Evolutionary conservation across 2,888 invertebrate genomes (phyloP).

Genomic region (Lysandra coridon): DNA sequence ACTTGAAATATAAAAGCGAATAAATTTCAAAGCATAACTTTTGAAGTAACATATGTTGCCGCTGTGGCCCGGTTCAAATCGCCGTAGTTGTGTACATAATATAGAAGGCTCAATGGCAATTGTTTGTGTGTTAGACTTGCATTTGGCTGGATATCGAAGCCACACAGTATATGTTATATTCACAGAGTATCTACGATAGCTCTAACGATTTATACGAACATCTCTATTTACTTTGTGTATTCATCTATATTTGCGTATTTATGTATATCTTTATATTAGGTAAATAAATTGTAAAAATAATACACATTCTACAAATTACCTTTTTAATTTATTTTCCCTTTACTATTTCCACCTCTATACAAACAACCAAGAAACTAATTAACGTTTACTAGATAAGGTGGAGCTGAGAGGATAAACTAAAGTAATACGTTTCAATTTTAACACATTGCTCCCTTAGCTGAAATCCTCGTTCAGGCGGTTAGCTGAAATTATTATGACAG

Average conservation of each 20-base stretch:
- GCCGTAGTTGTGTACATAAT: not conserved
- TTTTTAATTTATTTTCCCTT: not conserved
- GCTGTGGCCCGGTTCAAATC: constrained; percentile 5
- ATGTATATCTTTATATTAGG: not conserved
- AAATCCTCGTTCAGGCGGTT: constrained; percentile 1
- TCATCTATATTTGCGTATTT: not conserved
- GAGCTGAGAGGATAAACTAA: constrained; percentile 22
- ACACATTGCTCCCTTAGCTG: constrained; percentile 27
- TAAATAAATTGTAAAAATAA: not conserved
- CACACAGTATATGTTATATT: not conserved
- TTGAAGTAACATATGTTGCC: constrained; percentile 29
- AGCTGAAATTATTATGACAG: constrained; percentile 16
- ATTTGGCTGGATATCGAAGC: not conserved
- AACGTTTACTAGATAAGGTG: constrained; percentile 22
- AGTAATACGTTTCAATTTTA: constrained; percentile 29
- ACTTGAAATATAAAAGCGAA: constrained; percentile 24
- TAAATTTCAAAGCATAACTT: constrained; percentile 25
- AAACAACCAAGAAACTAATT: not conserved
- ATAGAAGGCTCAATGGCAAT: constrained; percentile 26
- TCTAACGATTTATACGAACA: not conserved
- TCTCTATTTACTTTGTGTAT: not conserved
- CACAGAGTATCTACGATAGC: not conserved
- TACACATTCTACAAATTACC: not conserved
- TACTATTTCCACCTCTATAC: not conserved
- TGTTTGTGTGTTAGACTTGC: constrained; percentile 1